phyloP scores from a whole-genome alignment of 2,888 invertebrate species.

The Hypercompe scribonia region DNA sequence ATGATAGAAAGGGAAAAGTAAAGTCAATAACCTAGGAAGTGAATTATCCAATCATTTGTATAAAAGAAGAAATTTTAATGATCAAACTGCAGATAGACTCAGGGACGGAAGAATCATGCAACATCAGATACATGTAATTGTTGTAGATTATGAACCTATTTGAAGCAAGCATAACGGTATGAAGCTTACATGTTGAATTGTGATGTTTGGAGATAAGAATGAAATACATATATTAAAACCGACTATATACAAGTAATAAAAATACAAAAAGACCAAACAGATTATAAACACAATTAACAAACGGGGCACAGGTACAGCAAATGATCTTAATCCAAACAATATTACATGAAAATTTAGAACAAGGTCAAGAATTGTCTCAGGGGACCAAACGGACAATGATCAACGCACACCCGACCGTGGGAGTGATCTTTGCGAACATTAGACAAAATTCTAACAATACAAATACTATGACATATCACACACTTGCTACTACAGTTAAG shows the following conservation, averaged over 20 bases:
- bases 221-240: neutral
- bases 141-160: neutral
- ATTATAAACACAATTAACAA: slow-evolving; percentile 19
- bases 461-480: slow-evolving; percentile 57
- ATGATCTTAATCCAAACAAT: slow-evolving; percentile 42
- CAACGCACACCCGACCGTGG: slow-evolving; percentile 75
- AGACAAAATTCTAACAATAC: slow-evolving; percentile 62
- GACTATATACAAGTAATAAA: neutral
- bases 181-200: neutral
- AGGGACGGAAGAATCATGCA: neutral
- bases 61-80: neutral
- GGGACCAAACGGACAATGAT: slow-evolving; percentile 75
- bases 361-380: slow-evolving; percentile 82
- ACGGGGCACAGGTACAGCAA: slow-evolving; percentile 22
- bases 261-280: neutral
- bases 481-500: slow-evolving; percentile 46
- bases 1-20: neutral
- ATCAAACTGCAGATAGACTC: neutral
- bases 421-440: slow-evolving; percentile 75
- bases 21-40: neutral
- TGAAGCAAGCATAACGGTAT: neutral
- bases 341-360: slow-evolving; percentile 74
- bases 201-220: slow-evolving; percentile 2
- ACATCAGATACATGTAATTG: neutral
- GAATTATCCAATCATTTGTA: neutral